Evolutionary conservation across 2,888 invertebrate genomes (phyloP), one percentile per base, ranked within the genome.

Genomic region (Griposia aprilina): DNA sequence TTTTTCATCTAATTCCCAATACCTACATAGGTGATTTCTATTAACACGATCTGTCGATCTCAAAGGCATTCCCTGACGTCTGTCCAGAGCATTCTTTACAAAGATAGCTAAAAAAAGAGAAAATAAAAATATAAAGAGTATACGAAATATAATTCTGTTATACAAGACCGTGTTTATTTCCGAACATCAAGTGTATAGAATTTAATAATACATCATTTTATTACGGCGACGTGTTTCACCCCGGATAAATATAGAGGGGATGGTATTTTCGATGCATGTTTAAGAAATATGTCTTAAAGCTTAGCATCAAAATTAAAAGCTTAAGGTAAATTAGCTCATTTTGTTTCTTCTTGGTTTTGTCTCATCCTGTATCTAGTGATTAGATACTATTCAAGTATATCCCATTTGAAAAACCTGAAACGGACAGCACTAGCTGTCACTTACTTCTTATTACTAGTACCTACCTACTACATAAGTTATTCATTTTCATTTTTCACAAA

Each of bases 141-240:
- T 45, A 72, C 23, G 36, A 74, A 80, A 76, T 30, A 11, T 45
- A 63, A 79, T 72, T 87, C 83, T 85, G 80, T 89, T 83, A 84
- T 81, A 84, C 50, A 85, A 86, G 36, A 83, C 84, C 83, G 74
- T 92, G 91, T 93, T 93, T 93, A 91, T 91, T 90, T 86, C 82
- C 88, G 84, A 80, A 93, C 91, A 93, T 94, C 94, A 94, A 94
- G 93, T 90, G 91, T 86, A 88, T 86, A 89, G 90, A 93, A 94
- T 93, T 95, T 95, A 95, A 95, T 95, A 95, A 95, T 95, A 94
- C 92, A 95, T 91, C 90, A 90, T 92, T 94, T 94, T 94, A 94
- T 94, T 94, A 94, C 76, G 80, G 75, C 57, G 80, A 76, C 67
- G 82, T 76, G 62, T 79, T 81, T 82, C 81, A 83, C 66, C 68